phyloP scores from a whole-genome alignment of 2,797 vertebrate genomes.

The Crenichthys baileyi region DNA sequence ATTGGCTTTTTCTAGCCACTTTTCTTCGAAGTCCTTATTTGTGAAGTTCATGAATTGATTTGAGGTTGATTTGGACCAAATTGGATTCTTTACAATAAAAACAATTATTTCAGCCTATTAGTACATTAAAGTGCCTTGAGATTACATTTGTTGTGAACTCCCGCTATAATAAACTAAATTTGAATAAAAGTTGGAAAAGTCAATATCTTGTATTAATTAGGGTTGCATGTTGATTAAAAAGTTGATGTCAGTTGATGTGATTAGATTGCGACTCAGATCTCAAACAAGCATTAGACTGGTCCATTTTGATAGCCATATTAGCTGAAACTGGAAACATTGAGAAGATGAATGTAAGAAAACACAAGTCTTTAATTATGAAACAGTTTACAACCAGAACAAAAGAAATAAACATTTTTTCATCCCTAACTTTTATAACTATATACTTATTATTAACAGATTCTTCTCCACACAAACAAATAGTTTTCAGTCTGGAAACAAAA shows the following conservation, averaged over 20 bases:
- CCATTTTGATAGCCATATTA: not conserved
- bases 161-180: not conserved
- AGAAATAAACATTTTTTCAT: not conserved
- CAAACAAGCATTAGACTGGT: not conserved
- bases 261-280: not conserved
- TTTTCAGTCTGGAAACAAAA: constrained; percentile 5
- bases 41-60: not conserved
- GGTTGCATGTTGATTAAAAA: not conserved
- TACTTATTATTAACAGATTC: not conserved
- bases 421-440: not conserved
- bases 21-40: not conserved
- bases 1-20: not conserved
- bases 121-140: not conserved
- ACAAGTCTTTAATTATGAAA: not conserved
- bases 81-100: not conserved
- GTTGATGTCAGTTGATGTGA: not conserved
- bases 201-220: not conserved
- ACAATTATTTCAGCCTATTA: not conserved
- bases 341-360: no score
- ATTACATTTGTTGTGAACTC: not conserved
- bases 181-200: not conserved
- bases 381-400: not conserved
- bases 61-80: not conserved
- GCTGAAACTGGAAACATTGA: not conserved
- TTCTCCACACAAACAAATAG: constrained; percentile 4